A percentile compares a stretch with the other conserved stretches of the same genome.
phyloP scores from a whole-genome alignment of 64 coral and sea anemone species.

The Montipora efflorescens region DNA sequence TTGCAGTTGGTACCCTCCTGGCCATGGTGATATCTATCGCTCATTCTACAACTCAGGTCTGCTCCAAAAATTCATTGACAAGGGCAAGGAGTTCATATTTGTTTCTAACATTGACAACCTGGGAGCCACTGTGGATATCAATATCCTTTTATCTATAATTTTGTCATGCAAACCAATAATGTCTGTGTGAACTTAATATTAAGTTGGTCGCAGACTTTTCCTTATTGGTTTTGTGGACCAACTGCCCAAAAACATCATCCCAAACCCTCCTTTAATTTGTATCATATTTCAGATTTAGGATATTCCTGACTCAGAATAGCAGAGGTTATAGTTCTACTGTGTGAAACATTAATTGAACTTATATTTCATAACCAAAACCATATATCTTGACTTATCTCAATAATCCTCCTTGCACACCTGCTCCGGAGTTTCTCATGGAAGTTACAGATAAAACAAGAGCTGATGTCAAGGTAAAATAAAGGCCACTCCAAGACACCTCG shows the following conservation, averaged over 20 bases:
- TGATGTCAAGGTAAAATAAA: slow-evolving; percentile 88
- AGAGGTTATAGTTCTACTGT: no score
- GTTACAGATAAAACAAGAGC: slow-evolving; percentile 98
- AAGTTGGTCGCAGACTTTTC: no score
- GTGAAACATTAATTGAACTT: neutral
- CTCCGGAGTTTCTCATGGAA: slow-evolving; percentile 96
- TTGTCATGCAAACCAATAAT: neutral
- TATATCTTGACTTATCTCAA: slow-evolving; percentile 90
- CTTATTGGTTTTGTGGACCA: no score
- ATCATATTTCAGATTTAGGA: no score
- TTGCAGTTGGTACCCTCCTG: slow-evolving; percentile 94
- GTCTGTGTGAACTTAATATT: no score
- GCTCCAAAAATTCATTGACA: slow-evolving; percentile 80
- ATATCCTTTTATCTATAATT: slow-evolving; percentile 77
- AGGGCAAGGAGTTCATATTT: slow-evolving; percentile 95
- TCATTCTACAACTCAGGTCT: slow-evolving; percentile 95
- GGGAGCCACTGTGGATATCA: slow-evolving; percentile 93
- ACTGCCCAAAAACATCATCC: no score
- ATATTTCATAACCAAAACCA: slow-evolving; percentile 16
- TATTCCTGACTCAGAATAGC: no score
- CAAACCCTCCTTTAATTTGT: no score
- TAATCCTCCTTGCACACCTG: slow-evolving; percentile 63
- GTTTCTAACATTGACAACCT: slow-evolving; percentile 98
- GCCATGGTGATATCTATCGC: slow-evolving; percentile 93
- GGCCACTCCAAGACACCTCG: no score